Percentiles rank a stretch among this genome's conserved stretches.
These are phyloP conservation scores for Crax fasciolata DNA, from an alignment of 2,797 vertebrate genomes.

Conservation along the genomic window DNA sequence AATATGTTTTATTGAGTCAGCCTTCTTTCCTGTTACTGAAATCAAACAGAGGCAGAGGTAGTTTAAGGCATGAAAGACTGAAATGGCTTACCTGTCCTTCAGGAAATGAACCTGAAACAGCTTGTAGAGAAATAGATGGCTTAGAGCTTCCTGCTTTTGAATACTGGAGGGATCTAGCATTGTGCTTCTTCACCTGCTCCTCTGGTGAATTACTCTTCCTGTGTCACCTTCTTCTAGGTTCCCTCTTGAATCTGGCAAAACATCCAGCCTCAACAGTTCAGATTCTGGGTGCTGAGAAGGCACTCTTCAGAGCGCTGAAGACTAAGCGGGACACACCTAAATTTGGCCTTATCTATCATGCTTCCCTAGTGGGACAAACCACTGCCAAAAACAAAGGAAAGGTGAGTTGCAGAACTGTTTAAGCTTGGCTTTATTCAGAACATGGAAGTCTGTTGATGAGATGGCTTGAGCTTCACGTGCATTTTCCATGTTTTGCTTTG, in stretches of 20 bases:
- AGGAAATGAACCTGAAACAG: background rate
- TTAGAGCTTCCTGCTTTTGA: background rate
- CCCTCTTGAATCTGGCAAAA: conserved; percentile 96
- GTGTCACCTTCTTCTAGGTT: conserved; percentile 84
- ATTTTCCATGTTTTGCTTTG: background rate
- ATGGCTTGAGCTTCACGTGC: background rate
- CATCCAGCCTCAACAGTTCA: conserved; percentile 98
- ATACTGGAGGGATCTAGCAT: background rate
- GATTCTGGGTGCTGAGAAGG: conserved; percentile 97
- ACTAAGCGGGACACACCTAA: conserved; percentile 95
- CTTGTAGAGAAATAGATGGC: background rate
- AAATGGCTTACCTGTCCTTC: background rate
- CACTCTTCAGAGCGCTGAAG: conserved; percentile 96
- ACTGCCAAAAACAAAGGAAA: conserved; percentile 98
- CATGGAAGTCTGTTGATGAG: background rate
- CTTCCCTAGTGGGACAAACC: conserved; percentile 96
- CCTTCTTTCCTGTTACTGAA: background rate
- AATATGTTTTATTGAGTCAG: background rate
- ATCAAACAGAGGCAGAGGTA: background rate
- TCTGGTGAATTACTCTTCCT: background rate
- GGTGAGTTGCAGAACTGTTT: conserved; percentile 78
- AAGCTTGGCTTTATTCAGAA: background rate
- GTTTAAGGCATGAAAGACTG: background rate
- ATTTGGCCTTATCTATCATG: conserved; percentile 98
- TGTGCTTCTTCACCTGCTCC: background rate